phyloP scores from a whole-genome alignment of 2,113 vertebrate species.

The Saccopteryx leptura region DNA sequence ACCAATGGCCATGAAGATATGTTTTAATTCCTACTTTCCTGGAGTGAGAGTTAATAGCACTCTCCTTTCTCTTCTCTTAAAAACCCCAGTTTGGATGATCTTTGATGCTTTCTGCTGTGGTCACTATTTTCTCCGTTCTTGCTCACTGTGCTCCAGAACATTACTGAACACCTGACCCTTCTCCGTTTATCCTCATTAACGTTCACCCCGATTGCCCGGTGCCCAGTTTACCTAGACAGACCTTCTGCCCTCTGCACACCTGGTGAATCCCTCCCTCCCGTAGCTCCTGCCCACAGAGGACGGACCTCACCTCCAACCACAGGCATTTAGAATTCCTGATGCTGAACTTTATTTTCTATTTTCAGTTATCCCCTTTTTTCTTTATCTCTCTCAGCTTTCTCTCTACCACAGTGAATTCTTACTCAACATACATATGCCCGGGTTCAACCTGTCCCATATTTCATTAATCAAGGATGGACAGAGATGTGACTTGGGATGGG shows the following conservation, averaged over 20 bases:
- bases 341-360: background rate
- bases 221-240: background rate
- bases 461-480: background rate
- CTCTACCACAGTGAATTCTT: background rate
- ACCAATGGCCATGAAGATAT: too few species aligned
- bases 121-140: background rate
- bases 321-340: background rate
- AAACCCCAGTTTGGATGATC: background rate
- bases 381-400: background rate
- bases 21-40: background rate
- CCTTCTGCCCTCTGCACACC: background rate
- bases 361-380: background rate
- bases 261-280: background rate
- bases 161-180: background rate
- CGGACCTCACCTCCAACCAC: background rate
- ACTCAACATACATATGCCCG: background rate
- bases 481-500: too few species aligned
- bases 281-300: background rate
- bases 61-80: background rate
- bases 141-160: background rate
- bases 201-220: background rate
- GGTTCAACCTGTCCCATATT: background rate
- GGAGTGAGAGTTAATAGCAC: too few species aligned
- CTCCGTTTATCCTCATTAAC: background rate
- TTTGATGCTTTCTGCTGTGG: accelerated